A percentile compares a stretch with the other conserved stretches of the same genome.
phyloP scores from a whole-genome alignment of 2,888 invertebrate species.

The Saturnia japonica region DNA sequence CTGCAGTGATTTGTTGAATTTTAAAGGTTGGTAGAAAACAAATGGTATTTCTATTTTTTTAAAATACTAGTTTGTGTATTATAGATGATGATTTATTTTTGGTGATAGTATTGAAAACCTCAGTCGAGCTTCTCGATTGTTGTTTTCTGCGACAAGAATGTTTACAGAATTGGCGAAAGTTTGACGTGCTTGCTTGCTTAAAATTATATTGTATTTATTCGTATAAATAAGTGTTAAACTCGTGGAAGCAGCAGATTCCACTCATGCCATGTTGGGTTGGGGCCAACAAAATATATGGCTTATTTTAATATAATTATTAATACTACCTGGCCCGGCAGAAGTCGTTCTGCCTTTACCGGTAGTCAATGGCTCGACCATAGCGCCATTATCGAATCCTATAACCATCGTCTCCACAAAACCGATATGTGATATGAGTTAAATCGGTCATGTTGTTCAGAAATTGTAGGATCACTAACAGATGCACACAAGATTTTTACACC shows the following conservation, averaged over 20 bases:
- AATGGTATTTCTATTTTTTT: too few relatives aligned
- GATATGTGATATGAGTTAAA: too few relatives aligned
- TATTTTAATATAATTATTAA: not conserved
- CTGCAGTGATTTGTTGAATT: not conserved
- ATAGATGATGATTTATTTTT: not conserved
- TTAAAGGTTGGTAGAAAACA: not conserved
- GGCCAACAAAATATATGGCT: not conserved
- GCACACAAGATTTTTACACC: too few relatives aligned
- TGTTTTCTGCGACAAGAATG: not conserved
- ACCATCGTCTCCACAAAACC: too few relatives aligned
- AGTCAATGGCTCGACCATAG: too few relatives aligned
- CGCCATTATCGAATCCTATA: too few relatives aligned
- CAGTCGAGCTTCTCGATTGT: too few relatives aligned
- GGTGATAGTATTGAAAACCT: not conserved
- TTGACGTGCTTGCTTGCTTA: not conserved
- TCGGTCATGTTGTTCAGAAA: too few relatives aligned
- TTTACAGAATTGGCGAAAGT: not conserved
- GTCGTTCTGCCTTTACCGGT: too few relatives aligned
- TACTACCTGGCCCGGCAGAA: too few relatives aligned
- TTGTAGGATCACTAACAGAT: too few relatives aligned
- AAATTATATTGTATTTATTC: not conserved
- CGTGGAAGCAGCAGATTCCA: not conserved
- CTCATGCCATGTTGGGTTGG: not conserved
- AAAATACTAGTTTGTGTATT: too few relatives aligned
- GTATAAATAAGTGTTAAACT: not conserved